Conservation (phyloP, 1,140 invertebrate genomes). For the Drosophila baimaii region DNA sequence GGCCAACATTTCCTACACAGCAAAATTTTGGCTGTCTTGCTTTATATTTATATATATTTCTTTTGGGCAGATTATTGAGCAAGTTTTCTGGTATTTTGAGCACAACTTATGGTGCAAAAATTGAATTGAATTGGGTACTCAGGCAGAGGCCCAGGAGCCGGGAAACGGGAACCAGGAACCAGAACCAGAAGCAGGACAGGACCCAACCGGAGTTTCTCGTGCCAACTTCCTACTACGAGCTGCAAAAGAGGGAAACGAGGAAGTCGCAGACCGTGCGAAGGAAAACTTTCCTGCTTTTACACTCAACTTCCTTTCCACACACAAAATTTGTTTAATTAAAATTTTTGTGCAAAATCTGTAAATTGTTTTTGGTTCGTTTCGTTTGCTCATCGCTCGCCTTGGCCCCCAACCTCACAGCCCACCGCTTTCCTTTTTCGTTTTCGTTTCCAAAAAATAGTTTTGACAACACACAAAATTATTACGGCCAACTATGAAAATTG, state of each 20-base stretch:
- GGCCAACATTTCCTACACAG: slow-evolving; percentile 48
- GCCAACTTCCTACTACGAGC: slow-evolving; percentile 71
- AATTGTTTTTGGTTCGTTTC: slow-evolving; percentile 78
- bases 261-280: slow-evolving; percentile 77
- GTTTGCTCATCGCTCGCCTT: slow-evolving; percentile 47
- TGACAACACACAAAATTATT: slow-evolving; percentile 50
- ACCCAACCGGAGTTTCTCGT: slow-evolving; percentile 53
- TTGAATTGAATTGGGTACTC: slow-evolving; percentile 71
- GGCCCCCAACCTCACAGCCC: no score
- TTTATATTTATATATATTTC: slow-evolving; percentile 60
- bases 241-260: slow-evolving; percentile 36
- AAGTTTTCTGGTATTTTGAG: slow-evolving; percentile 79
- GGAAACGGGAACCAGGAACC: slow-evolving; percentile 25
- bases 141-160: slow-evolving; percentile 37
- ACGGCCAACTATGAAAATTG: slow-evolving; percentile 46
- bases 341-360: slow-evolving; percentile 81
- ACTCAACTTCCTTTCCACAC: slow-evolving; percentile 69
- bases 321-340: slow-evolving; percentile 83
- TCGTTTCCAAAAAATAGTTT: slow-evolving; percentile 49
- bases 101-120: slow-evolving; percentile 80
- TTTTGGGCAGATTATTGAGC: slow-evolving; percentile 69
- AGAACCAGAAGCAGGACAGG: slow-evolving; percentile 20
- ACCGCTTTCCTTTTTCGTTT: slow-evolving; percentile 11
- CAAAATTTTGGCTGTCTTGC: slow-evolving; percentile 59
- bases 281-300: slow-evolving; percentile 57